A percentile compares a stretch with the other conserved stretches of the same genome.
phyloP scores from a whole-genome alignment of 2,888 invertebrate genomes.

The Neocrepidodera transversa region DNA sequence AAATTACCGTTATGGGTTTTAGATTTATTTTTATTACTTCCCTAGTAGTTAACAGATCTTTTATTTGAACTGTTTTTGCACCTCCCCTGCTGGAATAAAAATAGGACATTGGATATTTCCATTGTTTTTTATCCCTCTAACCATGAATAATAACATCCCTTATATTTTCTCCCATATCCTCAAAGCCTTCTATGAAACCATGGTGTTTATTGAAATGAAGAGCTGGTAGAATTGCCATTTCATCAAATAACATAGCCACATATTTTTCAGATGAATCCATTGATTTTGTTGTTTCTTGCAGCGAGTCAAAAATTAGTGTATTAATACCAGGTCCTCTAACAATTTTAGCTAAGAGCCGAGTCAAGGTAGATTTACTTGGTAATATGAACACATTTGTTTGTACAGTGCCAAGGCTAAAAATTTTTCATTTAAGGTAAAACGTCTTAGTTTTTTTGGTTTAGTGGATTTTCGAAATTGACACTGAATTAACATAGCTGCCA shows the following conservation, averaged over 20 bases:
- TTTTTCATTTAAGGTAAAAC: too few relatives aligned
- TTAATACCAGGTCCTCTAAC: too few relatives aligned
- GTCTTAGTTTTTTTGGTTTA: too few relatives aligned
- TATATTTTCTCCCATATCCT: conserved; percentile 19
- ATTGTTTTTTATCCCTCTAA: conserved; percentile 25
- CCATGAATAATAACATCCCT: conserved; percentile 28
- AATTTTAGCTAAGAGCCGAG: too few relatives aligned
- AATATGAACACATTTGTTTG: too few relatives aligned
- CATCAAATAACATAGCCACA: conserved; percentile 25
- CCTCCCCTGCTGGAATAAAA: conserved; percentile 24
- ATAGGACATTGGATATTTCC: conserved; percentile 22
- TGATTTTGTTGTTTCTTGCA: too few relatives aligned
- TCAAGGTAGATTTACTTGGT: too few relatives aligned
- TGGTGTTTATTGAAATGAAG: conserved; percentile 21
- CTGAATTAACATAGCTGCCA: too few relatives aligned
- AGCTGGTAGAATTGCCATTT: conserved; percentile 5
- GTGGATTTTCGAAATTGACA: too few relatives aligned
- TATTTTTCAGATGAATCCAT: too few relatives aligned
- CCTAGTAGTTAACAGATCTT: conserved; percentile 14
- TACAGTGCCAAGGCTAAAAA: too few relatives aligned
- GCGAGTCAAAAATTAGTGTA: too few relatives aligned
- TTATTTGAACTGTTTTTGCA: conserved; percentile 26
- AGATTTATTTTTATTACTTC: conserved; percentile 28
- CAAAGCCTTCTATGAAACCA: conserved; percentile 27
- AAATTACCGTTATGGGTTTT: conserved; percentile 29